Base-by-base conservation (phyloP, 2,888 invertebrate species). In the Myopa tessellatipennis region DNA sequence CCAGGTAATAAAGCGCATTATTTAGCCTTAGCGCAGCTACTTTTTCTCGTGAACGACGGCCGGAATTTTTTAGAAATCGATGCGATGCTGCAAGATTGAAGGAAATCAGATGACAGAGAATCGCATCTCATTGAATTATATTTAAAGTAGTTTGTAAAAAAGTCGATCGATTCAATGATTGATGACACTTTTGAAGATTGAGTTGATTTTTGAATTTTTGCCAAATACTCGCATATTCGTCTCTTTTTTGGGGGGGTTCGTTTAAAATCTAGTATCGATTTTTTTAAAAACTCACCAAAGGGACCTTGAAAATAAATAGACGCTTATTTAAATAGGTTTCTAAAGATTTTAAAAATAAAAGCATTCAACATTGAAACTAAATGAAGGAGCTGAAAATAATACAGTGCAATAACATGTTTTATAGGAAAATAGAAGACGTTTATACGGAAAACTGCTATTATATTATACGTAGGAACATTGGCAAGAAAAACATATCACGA, bases 1-100 rank as follows among this genome's bases (percentile, higher is more conserved):
- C 93, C 94, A 90, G 95, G 95, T 95, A 88, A 87, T 77, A 82
- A 82, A 76, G 80, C 81, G 55, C 83, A 82, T 79, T 87, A 87
- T 82, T 86, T 83, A 80, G 84, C 84, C 74, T 81, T 89, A 82
- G 89, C 88, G 50, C 83, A 84, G 61, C 77, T 88, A 79, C 83
- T 89, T 61, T 84, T 85, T 77, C 40, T 83, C 4, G 78, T 89
- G 38, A 89, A 89, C 80, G 83, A 83, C 76, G 86, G 87, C 78
- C 76, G 77, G 74, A 88, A 87, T 83, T 83, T 85, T 69, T 86
- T 89, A 77, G 74, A 79, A 67, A 71, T 83, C 80, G 88, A 88
- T 82, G 83, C 78, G 77, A 80, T 85, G 45, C 1, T 45, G 76
- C 81, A 82, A 38, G 85, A 86, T 76, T 88, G 83, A 79, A 45